These are phyloP conservation scores for Acipenser oxyrinchus DNA, from an alignment of 2,797 vertebrate species.

Conservation along the genomic window DNA sequence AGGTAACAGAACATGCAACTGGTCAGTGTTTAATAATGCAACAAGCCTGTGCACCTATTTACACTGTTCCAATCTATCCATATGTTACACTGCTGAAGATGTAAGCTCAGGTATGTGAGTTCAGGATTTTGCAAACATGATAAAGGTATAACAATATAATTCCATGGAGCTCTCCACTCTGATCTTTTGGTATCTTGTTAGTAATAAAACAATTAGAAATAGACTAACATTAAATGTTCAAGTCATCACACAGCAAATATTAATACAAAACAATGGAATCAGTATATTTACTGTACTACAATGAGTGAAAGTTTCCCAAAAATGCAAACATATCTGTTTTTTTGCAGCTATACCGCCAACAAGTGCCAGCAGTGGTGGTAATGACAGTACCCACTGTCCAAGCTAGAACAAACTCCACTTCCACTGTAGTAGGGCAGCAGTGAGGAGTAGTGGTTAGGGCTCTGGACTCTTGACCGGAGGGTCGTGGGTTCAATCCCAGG, in stretches of 20 bases:
- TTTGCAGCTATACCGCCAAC: no score
- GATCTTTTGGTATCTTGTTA: not conserved
- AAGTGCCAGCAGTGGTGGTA: no score
- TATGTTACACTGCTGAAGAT: slow-evolving; percentile 16
- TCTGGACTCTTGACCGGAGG: not conserved
- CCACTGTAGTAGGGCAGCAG: not conserved
- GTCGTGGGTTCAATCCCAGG: no score
- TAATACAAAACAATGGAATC: not conserved
- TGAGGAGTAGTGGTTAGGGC: not conserved
- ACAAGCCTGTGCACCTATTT: slow-evolving; percentile 23
- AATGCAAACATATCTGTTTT: no score
- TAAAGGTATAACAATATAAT: not conserved
- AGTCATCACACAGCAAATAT: not conserved
- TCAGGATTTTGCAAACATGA: no score
- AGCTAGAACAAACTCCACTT: not conserved
- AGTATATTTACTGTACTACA: no score
- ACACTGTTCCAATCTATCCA: slow-evolving; percentile 8
- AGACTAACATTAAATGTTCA: not conserved
- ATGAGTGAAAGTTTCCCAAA: no score
- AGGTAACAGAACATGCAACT: slow-evolving; percentile 17
- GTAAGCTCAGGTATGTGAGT: slow-evolving; percentile 10
- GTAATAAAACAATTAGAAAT: not conserved
- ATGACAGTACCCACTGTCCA: no score
- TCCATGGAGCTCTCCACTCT: not conserved
- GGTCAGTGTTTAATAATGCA: not conserved